These are phyloP conservation scores for Oedothorax gibbosus DNA, from an alignment of 1,140 invertebrate species.

Conservation along the genomic window DNA sequence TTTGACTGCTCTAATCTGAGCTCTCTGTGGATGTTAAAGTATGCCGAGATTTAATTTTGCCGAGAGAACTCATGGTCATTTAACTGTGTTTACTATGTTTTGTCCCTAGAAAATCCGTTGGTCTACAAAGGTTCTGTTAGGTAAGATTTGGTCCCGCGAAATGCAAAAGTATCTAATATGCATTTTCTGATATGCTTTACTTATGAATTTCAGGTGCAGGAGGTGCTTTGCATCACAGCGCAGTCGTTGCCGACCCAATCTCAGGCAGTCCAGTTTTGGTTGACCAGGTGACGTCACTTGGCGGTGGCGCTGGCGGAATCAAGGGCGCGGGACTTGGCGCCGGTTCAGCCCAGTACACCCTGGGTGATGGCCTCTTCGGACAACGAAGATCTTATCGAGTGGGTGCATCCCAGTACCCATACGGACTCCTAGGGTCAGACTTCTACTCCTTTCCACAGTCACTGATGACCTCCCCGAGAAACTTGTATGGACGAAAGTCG, in stretches of 20 bases:
- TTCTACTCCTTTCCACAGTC: conserved; percentile 40
- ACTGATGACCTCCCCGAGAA: conserved; percentile 8
- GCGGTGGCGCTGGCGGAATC: conserved; percentile 10
- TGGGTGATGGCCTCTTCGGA: conserved; percentile 24
- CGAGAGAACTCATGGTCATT: too few species aligned
- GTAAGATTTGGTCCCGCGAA: too few species aligned
- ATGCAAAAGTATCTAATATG: too few species aligned
- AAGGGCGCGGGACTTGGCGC: conserved; percentile 7
- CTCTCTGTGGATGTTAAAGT: too few species aligned
- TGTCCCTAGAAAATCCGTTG: too few species aligned
- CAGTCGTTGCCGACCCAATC: conserved; percentile 31
- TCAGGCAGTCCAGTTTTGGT: conserved; percentile 32
- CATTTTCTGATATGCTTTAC: background rate
- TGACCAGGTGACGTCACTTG: conserved; percentile 7
- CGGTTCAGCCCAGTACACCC: conserved; percentile 17
- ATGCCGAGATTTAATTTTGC: too few species aligned
- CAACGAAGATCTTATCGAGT: conserved; percentile 22
- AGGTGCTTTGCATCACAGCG: conserved; percentile 30
- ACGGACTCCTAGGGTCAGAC: conserved; percentile 28
- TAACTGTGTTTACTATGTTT: too few species aligned
- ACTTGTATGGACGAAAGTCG: conserved; percentile 8
- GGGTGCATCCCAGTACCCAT: conserved; percentile 37
- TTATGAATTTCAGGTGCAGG: conserved; percentile 18
- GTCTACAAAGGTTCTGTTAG: too few species aligned
- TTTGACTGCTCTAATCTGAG: too few species aligned